These are phyloP conservation scores for Nemurella pictetii DNA, from an alignment of 2,888 invertebrate species.

Conservation along the genomic window DNA sequence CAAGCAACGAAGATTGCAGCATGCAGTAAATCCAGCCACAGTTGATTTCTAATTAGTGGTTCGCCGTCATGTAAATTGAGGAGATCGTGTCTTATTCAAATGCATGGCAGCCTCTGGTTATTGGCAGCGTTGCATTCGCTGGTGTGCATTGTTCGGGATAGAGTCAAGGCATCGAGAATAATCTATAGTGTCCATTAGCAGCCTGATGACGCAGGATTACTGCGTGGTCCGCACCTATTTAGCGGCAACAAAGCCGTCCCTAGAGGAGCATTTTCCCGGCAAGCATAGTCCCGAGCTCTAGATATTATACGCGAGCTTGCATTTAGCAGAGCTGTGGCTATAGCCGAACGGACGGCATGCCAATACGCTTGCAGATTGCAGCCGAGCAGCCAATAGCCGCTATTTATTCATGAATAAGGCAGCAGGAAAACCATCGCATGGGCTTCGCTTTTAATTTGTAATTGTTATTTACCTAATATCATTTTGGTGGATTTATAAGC, in stretches of 20 bases:
- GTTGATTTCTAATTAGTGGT: not conserved
- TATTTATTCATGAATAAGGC: not conserved
- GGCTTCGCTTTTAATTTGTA: not conserved
- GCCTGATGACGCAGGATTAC: conserved; percentile 26
- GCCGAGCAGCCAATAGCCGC: not conserved
- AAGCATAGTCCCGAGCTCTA: not conserved
- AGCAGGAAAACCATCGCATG: not conserved
- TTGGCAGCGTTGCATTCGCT: not conserved
- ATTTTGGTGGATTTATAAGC: not conserved
- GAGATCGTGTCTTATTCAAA: not conserved
- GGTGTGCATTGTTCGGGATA: not conserved
- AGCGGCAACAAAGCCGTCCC: conserved; percentile 25
- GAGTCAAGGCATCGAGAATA: not conserved
- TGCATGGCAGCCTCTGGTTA: not conserved
- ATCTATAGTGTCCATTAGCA: conserved; percentile 12
- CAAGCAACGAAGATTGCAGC: no score
- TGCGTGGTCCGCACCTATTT: conserved; percentile 16
- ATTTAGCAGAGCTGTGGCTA: no score
- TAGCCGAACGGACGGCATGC: no score
- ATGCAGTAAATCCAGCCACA: not conserved
- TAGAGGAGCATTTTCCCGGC: conserved; percentile 1
- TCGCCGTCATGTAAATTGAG: not conserved
- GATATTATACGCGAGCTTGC: no score
- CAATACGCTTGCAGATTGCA: not conserved
- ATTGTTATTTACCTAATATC: not conserved